phyloP scores from a whole-genome alignment of 2,888 invertebrate species.

The Microctonus aethiopoides region DNA sequence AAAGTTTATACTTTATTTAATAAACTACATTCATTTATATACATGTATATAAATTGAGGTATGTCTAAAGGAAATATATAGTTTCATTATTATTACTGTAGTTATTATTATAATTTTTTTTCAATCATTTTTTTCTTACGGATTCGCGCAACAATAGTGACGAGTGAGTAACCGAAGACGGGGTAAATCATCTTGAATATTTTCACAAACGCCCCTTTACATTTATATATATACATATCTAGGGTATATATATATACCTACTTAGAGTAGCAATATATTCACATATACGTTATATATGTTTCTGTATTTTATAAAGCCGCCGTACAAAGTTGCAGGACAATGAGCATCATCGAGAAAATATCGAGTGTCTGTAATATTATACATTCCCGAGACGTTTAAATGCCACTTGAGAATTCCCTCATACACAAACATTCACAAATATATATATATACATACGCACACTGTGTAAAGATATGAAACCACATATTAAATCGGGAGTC shows the following conservation, averaged over 20 bases:
- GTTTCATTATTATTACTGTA: background rate
- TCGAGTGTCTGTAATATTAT: conserved; percentile 65
- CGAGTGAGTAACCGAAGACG: conserved; percentile 56
- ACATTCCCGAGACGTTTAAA: conserved; percentile 62
- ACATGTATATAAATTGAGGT: too few species aligned
- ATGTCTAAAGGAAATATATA: too few species aligned
- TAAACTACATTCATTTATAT: background rate
- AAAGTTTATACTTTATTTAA: background rate
- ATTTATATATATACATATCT: background rate
- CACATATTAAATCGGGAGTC: conserved; percentile 15
- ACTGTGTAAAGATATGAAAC: too few species aligned
- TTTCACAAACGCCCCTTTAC: conserved; percentile 22
- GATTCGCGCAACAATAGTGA: conserved; percentile 34
- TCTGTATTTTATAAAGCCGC: background rate
- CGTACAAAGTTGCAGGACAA: conserved; percentile 49
- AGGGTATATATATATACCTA: too few species aligned
- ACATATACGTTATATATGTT: background rate
- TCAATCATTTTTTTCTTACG: background rate
- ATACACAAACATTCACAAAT: background rate
- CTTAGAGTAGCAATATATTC: conserved; percentile 44
- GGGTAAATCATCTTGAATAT: conserved; percentile 54
- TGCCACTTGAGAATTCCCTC: conserved; percentile 47
- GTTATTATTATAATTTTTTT: background rate
- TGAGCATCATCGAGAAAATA: conserved; percentile 66
- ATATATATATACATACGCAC: background rate